phyloP scores from a whole-genome alignment of 2,888 invertebrate genomes.

The Pediacus dermestoides region DNA sequence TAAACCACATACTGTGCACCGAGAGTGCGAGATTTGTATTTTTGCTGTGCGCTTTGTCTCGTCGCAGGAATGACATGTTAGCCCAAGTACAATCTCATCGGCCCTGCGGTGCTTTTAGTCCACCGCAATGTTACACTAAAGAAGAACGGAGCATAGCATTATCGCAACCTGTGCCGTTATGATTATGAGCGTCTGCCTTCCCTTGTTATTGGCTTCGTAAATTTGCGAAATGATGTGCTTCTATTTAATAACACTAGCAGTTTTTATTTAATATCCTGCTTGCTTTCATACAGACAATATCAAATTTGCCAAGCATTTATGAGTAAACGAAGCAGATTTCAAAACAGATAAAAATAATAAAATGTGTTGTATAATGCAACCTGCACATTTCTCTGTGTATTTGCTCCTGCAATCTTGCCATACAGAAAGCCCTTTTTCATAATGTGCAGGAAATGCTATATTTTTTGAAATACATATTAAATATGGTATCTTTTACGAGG shows the following conservation, averaged over 20 bases:
- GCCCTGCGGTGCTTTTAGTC: slow-evolving; percentile 2
- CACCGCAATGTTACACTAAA: slow-evolving; percentile 8
- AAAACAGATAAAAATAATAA: too few relatives aligned
- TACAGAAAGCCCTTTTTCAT: too few relatives aligned
- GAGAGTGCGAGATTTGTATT: not conserved
- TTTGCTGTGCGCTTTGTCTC: not conserved
- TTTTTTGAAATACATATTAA: too few relatives aligned
- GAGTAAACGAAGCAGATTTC: too few relatives aligned
- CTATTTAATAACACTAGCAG: slow-evolving; percentile 35
- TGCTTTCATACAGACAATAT: too few relatives aligned
- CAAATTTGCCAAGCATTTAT: too few relatives aligned
- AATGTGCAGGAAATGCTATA: too few relatives aligned
- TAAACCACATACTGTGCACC: not conserved
- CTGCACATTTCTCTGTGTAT: too few relatives aligned
- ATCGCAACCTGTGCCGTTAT: slow-evolving; percentile 39
- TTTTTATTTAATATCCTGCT: slow-evolving; percentile 34
- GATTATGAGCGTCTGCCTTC: slow-evolving; percentile 37
- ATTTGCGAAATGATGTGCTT: slow-evolving; percentile 40
- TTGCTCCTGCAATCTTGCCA: too few relatives aligned
- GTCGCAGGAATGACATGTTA: slow-evolving; percentile 1
- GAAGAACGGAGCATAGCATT: slow-evolving; percentile 25
- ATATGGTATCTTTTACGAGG: too few relatives aligned
- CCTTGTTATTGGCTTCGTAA: slow-evolving; percentile 37
- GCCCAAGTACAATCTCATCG: slow-evolving; percentile 1
- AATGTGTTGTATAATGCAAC: too few relatives aligned